A percentile compares a stretch with the other conserved stretches of the same genome.
These are phyloP conservation scores for Xenus cinereus DNA, from an alignment of 2,113 vertebrate species.

Conservation along the genomic window DNA sequence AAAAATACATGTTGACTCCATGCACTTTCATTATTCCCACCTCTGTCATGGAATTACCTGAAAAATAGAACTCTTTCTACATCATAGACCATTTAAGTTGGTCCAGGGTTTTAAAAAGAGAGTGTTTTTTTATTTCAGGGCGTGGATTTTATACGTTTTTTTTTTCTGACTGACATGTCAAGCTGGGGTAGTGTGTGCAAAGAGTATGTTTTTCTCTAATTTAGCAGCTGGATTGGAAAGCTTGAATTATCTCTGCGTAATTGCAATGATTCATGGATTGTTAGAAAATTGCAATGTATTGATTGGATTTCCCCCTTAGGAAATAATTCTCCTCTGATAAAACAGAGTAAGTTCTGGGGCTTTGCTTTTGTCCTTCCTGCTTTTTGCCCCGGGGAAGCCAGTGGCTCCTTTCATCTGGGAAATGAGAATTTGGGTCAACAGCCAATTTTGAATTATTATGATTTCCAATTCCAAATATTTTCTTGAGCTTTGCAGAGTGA, in stretches of 20 bases:
- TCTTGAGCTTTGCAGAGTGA: not conserved
- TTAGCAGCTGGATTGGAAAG: constrained; percentile 63
- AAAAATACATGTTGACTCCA: not conserved
- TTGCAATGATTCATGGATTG: constrained; percentile 51
- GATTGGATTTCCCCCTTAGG: constrained; percentile 55
- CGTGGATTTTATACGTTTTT: not conserved
- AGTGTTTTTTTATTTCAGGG: not conserved
- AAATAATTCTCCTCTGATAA: constrained; percentile 48
- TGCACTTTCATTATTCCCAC: not conserved
- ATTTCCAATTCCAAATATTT: not conserved
- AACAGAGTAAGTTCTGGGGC: not conserved
- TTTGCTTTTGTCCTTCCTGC: constrained; percentile 25
- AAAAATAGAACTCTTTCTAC: not conserved
- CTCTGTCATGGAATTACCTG: not conserved
- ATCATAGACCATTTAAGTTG: not conserved
- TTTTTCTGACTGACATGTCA: not conserved
- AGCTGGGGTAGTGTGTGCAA: not conserved
- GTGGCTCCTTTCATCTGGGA: constrained; percentile 20
- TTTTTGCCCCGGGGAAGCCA: not conserved
- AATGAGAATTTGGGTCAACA: constrained; percentile 31
- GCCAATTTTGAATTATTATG: not conserved
- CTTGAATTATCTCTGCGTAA: constrained; percentile 60
- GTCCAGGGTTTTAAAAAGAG: not conserved
- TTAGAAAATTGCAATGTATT: constrained; percentile 61
- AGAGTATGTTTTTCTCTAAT: constrained; percentile 19